Conservation (phyloP, 2,888 invertebrate genomes). For the Brachyptera putata region DNA sequence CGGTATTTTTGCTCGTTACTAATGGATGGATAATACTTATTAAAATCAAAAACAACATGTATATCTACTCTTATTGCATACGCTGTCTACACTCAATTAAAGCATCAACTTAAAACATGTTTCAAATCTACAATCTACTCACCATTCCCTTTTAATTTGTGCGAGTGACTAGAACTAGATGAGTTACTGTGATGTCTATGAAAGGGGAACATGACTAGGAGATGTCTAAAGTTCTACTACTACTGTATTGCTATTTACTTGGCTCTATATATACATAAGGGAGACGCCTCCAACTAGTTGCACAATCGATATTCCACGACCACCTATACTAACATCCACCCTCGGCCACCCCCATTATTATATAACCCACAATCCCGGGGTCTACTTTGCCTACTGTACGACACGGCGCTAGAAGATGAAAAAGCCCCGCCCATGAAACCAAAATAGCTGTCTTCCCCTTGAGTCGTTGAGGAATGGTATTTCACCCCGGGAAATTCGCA, state of each 20-base stretch:
- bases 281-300: conserved; percentile 14
- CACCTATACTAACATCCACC: conserved; percentile 11
- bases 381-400: neutral
- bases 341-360: neutral
- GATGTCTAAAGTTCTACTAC: neutral
- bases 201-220: conserved; percentile 29
- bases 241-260: neutral
- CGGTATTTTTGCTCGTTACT: too few species aligned
- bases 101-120: too few species aligned
- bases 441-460: conserved; percentile 5
- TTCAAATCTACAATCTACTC: too few species aligned
- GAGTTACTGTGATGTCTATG: conserved; percentile 27
- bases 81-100: too few species aligned
- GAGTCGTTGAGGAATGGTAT: neutral
- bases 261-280: conserved; percentile 6
- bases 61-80: too few species aligned
- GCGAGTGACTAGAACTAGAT: conserved; percentile 4
- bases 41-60: too few species aligned
- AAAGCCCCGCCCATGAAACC: neutral
- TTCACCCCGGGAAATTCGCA: conserved; percentile 5
- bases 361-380: neutral
- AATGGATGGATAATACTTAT: too few species aligned
- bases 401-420: neutral
- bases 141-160: conserved; percentile 6
- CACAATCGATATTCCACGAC: conserved; percentile 13